These are phyloP conservation scores for Macrotis lagotis DNA, from an alignment of 2,113 vertebrate species.

Conservation along the genomic window DNA sequence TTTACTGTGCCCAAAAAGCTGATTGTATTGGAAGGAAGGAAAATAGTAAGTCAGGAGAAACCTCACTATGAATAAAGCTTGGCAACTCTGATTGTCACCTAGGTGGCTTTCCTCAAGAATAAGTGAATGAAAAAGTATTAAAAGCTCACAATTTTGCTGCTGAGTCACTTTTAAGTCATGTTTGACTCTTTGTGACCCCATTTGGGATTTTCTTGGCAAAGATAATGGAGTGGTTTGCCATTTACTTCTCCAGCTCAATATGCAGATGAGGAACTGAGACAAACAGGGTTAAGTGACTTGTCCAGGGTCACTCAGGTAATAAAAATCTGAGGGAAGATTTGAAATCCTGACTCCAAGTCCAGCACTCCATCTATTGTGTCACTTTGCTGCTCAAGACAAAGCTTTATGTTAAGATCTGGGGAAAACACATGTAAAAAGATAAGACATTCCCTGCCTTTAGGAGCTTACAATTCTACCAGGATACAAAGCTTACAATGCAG, in stretches of 20 bases:
- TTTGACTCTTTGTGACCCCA: neutral
- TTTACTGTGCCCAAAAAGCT: neutral
- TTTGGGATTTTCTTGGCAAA: neutral
- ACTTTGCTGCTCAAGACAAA: neutral
- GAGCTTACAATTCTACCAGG: neutral
- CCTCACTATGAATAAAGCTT: neutral
- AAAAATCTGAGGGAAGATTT: neutral
- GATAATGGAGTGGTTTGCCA: neutral
- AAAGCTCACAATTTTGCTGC: neutral
- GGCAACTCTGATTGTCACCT: neutral
- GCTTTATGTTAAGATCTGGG: neutral
- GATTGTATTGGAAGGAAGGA: neutral
- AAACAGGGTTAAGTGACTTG: neutral
- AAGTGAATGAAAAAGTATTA: neutral
- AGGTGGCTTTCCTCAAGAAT: neutral
- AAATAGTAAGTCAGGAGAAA: neutral
- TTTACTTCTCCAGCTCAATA: neutral
- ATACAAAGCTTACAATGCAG: neutral
- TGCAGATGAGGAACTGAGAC: neutral
- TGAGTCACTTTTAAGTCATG: no score
- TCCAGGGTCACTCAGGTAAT: neutral
- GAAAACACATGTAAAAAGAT: neutral
- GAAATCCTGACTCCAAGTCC: neutral
- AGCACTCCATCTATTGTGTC: neutral
- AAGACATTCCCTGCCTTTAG: neutral